These are phyloP conservation scores for Aleadryas rufinucha DNA, from an alignment of 2,113 vertebrate genomes.

Conservation along the genomic window DNA sequence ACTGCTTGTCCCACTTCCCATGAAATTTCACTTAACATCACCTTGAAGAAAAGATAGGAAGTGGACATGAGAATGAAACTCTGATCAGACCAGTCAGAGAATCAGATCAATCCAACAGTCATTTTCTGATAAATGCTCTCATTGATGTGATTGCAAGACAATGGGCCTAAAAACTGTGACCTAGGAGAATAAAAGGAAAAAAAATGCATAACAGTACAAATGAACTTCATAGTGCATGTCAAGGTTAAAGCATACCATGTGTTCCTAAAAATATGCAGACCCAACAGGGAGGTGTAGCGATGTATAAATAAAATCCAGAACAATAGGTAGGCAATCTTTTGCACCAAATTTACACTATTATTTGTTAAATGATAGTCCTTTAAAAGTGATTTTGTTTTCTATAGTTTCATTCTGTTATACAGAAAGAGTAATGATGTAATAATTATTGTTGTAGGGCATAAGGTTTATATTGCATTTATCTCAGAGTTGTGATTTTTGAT, in stretches of 20 bases:
- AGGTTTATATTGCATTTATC: neutral
- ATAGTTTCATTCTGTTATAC: neutral
- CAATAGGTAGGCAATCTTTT: neutral
- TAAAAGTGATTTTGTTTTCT: neutral
- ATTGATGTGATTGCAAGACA: neutral
- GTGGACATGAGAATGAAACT: neutral
- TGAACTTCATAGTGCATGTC: neutral
- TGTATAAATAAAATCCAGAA: neutral
- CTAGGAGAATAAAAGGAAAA: neutral
- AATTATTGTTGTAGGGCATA: neutral
- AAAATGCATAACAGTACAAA: neutral
- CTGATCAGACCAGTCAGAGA: neutral
- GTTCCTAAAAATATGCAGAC: neutral
- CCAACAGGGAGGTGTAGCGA: neutral
- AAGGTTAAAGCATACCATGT: conserved; percentile 35
- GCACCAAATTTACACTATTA: neutral
- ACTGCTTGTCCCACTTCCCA: neutral
- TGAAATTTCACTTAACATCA: neutral
- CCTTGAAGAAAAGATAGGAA: neutral
- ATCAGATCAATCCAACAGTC: neutral
- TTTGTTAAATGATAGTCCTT: neutral
- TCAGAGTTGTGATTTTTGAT: neutral
- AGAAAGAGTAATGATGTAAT: neutral
- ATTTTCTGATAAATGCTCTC: neutral
- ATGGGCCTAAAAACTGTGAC: neutral